phyloP scores from a whole-genome alignment of 1,140 invertebrate species.

The Mylabris phalerata region DNA sequence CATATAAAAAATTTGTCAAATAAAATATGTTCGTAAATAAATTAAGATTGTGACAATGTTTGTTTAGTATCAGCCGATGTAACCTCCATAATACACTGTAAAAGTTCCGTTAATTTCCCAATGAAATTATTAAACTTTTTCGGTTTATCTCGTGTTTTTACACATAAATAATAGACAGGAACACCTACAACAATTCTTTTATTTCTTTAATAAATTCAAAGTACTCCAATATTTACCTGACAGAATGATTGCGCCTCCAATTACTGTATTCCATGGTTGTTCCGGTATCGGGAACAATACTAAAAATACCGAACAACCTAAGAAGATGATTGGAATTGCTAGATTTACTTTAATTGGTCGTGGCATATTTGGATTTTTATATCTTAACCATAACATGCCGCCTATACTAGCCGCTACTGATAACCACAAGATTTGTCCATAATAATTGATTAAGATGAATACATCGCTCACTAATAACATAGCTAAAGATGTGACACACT shows the following conservation, averaged over 20 bases:
- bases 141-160: constrained; percentile 74
- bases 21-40: too few relatives aligned
- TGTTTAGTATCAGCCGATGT: constrained; percentile 32
- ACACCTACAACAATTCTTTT: constrained; percentile 52
- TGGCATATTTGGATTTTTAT: constrained; percentile 62
- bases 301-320: constrained; percentile 74
- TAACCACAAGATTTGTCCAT: constrained; percentile 73
- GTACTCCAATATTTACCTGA: constrained; percentile 43
- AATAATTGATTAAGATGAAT: constrained; percentile 68
- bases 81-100: constrained; percentile 46
- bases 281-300: constrained; percentile 73
- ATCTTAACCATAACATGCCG: constrained; percentile 71
- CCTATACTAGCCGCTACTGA: constrained; percentile 68
- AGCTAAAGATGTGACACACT: constrained; percentile 64
- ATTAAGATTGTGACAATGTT: constrained; percentile 8
- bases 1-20: too few relatives aligned
- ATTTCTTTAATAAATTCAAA: neutral
- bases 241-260: constrained; percentile 74
- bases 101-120: constrained; percentile 40
- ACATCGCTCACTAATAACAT: constrained; percentile 68
- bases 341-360: constrained; percentile 77
- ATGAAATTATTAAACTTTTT: constrained; percentile 40
- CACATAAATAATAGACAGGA: constrained; percentile 83
- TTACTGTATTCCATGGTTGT: constrained; percentile 70
- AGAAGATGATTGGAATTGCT: constrained; percentile 73